Base-by-base conservation (phyloP, 2,888 invertebrate species). In the Pachymerium ferrugineum region DNA sequence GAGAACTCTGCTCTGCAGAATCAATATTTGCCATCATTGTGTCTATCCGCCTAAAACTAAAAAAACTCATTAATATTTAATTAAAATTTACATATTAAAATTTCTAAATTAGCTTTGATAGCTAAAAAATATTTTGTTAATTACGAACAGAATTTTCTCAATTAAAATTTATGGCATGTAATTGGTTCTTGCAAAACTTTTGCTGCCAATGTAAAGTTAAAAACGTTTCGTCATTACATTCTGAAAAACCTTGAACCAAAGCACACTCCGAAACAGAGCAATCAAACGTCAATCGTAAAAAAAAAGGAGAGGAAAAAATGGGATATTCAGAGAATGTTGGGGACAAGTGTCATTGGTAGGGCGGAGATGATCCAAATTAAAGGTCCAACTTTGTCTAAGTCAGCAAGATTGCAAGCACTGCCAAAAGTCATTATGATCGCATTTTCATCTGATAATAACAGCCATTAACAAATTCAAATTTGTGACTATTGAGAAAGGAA, bases 371-470 rank as follows among this genome's bases (percentile, higher is more conserved):
- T 54, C 54, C 22, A 54, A 54, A 54, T 54, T 54, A 54, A 54
- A 54, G 54, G 28, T 54, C 54, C 28, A 54, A 54, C 54, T 54
- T 54, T 54, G 54, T 54, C 28, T 54, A 22, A 54, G 54, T 54
- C 54, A 54, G 54, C 54, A 54, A n/a, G 19, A 54, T 54, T 28
- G 28, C 54, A 54, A 54, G 25, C 54, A 19, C 54, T 54, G 54
- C 54, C 54, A 54, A 54, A 14, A 54, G 54, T 54, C 54, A 54
- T 54, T 54, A 54, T 54, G 54, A 54, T 54, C 54, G 38, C 54
- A 54, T 54, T 54, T 54, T 54, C 54, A 54, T 54, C 54, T 54
- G 54, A 54, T 54, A 54, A 54, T 54, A 54, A 54, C 54, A 54
- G 54, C 54, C 54, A 54, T 54, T 54, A 54, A 54, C 54, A 54